A percentile compares a stretch with the other conserved stretches of the same genome.
Conservation (phyloP, 2,888 invertebrate genomes). For the Nomada flava region DNA sequence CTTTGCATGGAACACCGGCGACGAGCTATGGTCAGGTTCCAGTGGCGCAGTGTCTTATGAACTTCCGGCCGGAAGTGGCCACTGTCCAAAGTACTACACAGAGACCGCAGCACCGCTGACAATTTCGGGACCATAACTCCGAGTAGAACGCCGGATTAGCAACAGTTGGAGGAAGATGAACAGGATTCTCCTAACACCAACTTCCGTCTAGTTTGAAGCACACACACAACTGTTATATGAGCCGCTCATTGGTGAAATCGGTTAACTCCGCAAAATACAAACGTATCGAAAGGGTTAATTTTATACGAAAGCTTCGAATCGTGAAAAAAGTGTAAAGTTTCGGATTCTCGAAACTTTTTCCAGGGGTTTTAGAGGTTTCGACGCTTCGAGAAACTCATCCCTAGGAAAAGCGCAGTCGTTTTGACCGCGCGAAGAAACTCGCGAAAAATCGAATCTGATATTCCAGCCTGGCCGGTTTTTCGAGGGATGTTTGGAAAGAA, state of each 20-base stretch:
- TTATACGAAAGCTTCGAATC: too few relatives aligned
- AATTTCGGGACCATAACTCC: slow-evolving; percentile 8
- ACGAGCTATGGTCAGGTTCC: slow-evolving; percentile 37
- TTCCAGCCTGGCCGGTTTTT: not conserved
- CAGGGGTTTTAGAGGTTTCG: too few relatives aligned
- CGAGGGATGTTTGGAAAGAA: slow-evolving; percentile 12
- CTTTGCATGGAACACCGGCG: slow-evolving; percentile 47
- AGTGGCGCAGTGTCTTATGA: slow-evolving; percentile 60
- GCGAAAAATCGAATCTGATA: not conserved
- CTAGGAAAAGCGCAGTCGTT: not conserved
- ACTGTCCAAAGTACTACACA: slow-evolving; percentile 44
- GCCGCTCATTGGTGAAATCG: too few relatives aligned
- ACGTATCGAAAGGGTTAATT: too few relatives aligned
- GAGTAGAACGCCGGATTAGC: not conserved
- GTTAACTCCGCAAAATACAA: too few relatives aligned
- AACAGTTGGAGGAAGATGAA: not conserved
- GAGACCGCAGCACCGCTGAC: slow-evolving; percentile 13
- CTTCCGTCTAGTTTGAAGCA: not conserved
- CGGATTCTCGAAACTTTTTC: too few relatives aligned
- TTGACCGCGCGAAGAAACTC: not conserved
- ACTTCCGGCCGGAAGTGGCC: slow-evolving; percentile 68
- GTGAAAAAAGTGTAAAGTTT: too few relatives aligned
- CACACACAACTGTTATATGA: too few relatives aligned
- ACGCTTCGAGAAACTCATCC: too few relatives aligned
- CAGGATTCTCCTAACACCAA: not conserved